These are phyloP conservation scores for Drosophila nigromelanica DNA, from an alignment of 1,140 invertebrate species.

Conservation along the genomic window DNA sequence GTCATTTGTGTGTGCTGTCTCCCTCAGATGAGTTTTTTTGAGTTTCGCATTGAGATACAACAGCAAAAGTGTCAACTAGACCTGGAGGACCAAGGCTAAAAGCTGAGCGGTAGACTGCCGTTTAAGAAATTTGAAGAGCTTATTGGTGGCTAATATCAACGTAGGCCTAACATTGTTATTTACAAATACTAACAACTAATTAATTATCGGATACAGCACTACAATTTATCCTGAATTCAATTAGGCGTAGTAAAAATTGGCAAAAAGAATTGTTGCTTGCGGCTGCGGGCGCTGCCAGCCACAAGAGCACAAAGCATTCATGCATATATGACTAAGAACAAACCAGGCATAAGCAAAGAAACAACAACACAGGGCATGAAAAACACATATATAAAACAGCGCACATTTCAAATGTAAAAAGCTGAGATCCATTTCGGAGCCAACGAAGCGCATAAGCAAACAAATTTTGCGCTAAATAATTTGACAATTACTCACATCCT, in stretches of 20 bases:
- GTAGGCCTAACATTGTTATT: not conserved
- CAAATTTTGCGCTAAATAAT: slow-evolving; percentile 84
- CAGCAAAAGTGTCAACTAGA: slow-evolving; percentile 32
- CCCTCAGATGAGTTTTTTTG: slow-evolving; percentile 17
- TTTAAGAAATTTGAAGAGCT: not conserved
- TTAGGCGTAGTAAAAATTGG: slow-evolving; percentile 63
- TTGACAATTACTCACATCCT: slow-evolving; percentile 84
- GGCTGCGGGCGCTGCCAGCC: slow-evolving; percentile 22
- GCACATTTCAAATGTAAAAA: slow-evolving; percentile 54
- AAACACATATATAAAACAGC: slow-evolving; percentile 13
- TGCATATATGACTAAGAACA: slow-evolving; percentile 81
- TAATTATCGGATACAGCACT: slow-evolving; percentile 47
- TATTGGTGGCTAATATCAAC: not conserved
- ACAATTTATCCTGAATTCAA: slow-evolving; percentile 57
- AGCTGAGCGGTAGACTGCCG: slow-evolving; percentile 2
- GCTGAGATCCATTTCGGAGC: slow-evolving; percentile 73
- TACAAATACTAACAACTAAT: slow-evolving; percentile 43
- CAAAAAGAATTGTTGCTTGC: slow-evolving; percentile 16
- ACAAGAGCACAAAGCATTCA: slow-evolving; percentile 65
- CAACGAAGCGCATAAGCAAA: slow-evolving; percentile 81
- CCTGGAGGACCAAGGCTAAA: slow-evolving; percentile 4
- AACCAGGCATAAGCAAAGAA: slow-evolving; percentile 66
- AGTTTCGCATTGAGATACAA: slow-evolving; percentile 44
- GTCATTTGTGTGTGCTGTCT: slow-evolving; percentile 15
- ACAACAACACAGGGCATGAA: slow-evolving; percentile 9